phyloP scores from a whole-genome alignment of 2,888 invertebrate species.

The Fissipunctia ypsillon region DNA sequence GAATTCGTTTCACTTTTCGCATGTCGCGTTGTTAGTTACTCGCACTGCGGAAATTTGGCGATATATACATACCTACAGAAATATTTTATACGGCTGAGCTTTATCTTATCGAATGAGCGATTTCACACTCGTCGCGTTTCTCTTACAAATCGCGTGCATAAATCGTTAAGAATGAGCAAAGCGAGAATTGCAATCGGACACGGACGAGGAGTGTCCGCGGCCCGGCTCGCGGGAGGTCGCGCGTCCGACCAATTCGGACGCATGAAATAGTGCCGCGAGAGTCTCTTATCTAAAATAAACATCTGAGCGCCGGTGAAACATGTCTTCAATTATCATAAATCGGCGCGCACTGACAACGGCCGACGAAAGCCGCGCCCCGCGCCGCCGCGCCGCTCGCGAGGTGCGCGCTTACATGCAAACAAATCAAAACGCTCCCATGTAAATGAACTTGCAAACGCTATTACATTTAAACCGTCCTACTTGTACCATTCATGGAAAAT shows the following conservation, averaged over 20 bases:
- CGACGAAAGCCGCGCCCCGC: constrained; percentile 85
- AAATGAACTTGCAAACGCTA: constrained; percentile 64
- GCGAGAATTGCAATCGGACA: constrained; percentile 84
- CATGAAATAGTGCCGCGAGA: constrained; percentile 89
- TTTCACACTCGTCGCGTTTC: constrained; percentile 82
- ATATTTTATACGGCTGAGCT: constrained; percentile 69
- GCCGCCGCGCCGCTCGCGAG: constrained; percentile 80
- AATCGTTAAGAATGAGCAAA: constrained; percentile 83
- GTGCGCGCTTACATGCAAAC: constrained; percentile 74
- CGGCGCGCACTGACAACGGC: constrained; percentile 85
- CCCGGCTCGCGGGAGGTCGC: constrained; percentile 86
- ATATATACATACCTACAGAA: constrained; percentile 61
- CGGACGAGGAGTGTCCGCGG: constrained; percentile 71
- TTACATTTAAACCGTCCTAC: constrained; percentile 58
- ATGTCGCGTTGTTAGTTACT: constrained; percentile 42
- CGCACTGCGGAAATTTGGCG: constrained; percentile 63
- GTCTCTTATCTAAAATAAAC: constrained; percentile 90
- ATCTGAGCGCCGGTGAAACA: constrained; percentile 89
- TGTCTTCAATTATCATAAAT: constrained; percentile 91
- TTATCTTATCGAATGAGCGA: constrained; percentile 80
- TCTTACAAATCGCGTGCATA: constrained; percentile 83
- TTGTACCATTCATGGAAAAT: constrained; percentile 32
- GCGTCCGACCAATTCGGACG: constrained; percentile 85
- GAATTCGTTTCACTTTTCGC: constrained; percentile 67
- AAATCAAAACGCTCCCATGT: constrained; percentile 77